These are phyloP conservation scores for Actenoides hombroni DNA, from an alignment of 2,113 vertebrate species.

Conservation along the genomic window DNA sequence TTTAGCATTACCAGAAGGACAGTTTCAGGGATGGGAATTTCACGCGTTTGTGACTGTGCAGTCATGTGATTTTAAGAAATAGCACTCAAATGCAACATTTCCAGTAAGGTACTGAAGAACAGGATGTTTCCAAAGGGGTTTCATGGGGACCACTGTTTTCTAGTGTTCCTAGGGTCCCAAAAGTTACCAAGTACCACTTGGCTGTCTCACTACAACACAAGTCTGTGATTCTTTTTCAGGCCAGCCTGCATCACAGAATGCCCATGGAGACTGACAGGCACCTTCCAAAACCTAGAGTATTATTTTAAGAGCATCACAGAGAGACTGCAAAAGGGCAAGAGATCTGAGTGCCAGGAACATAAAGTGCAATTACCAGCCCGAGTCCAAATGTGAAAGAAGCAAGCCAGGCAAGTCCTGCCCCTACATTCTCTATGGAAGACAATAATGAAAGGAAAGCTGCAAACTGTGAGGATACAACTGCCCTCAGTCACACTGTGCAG, in stretches of 20 bases:
- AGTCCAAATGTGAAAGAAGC: neutral
- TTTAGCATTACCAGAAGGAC: slow-evolving; percentile 32
- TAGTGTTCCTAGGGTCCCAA: neutral
- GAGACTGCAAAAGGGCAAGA: neutral
- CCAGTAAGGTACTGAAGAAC: neutral
- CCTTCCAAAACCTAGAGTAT: neutral
- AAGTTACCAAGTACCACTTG: neutral
- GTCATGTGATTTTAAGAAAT: neutral
- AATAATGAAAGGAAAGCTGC: neutral
- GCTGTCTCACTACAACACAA: neutral
- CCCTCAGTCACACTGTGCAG: neutral
- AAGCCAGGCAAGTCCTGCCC: neutral
- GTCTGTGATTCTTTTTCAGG: neutral
- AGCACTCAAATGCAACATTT: neutral
- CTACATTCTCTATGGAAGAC: neutral
- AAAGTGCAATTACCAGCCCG: neutral
- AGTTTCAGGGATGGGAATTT: neutral
- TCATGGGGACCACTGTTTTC: neutral
- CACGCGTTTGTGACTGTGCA: neutral
- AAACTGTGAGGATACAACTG: neutral
- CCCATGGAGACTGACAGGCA: neutral
- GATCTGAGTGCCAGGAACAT: neutral
- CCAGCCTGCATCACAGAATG: neutral
- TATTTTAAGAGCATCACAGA: neutral
- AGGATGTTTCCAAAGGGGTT: neutral